Percentiles rank a stretch among this genome's conserved stretches.
Conservation (phyloP, 2,888 invertebrate genomes). For the Ochropacha duplaris region DNA sequence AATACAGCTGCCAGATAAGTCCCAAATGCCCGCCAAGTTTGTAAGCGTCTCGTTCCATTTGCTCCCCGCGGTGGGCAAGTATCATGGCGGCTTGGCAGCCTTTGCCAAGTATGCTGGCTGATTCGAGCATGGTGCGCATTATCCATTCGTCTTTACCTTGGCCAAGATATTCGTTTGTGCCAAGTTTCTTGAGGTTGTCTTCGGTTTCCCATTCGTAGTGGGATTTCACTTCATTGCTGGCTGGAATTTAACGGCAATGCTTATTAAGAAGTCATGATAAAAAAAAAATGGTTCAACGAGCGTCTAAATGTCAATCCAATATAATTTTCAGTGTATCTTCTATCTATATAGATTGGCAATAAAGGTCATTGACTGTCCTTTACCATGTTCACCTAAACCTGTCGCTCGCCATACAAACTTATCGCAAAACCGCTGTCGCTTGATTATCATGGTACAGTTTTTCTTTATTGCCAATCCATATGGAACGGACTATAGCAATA, state of each 20-base stretch:
- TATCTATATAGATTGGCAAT: too few species aligned
- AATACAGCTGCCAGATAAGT: slow-evolving; percentile 70
- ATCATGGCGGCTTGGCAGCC: slow-evolving; percentile 76
- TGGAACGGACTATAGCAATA: too few species aligned
- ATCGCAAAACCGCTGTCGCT: too few species aligned
- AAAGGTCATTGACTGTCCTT: too few species aligned
- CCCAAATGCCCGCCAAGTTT: slow-evolving; percentile 70
- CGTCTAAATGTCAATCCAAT: too few species aligned
- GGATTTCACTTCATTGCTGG: slow-evolving; percentile 33
- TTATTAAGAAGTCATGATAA: too few species aligned
- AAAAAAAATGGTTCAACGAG: too few species aligned
- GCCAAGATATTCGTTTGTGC: slow-evolving; percentile 66
- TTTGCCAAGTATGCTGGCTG: slow-evolving; percentile 71
- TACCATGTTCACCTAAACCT: too few species aligned
- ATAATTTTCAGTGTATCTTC: too few species aligned
- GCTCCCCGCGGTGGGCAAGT: slow-evolving; percentile 49
- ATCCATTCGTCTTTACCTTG: slow-evolving; percentile 71
- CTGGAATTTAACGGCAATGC: slow-evolving; percentile 29
- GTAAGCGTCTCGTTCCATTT: slow-evolving; percentile 64
- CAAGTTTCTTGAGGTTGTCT: slow-evolving; percentile 60
- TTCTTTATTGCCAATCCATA: too few species aligned
- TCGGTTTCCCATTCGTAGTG: slow-evolving; percentile 70
- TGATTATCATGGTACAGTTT: too few species aligned
- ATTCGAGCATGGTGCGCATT: slow-evolving; percentile 65
- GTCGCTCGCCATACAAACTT: too few species aligned